Percentiles rank a stretch among this genome's conserved stretches.
Evolutionary conservation across 1,140 invertebrate species (phyloP).

Genomic region (Cherax destructor): DNA sequence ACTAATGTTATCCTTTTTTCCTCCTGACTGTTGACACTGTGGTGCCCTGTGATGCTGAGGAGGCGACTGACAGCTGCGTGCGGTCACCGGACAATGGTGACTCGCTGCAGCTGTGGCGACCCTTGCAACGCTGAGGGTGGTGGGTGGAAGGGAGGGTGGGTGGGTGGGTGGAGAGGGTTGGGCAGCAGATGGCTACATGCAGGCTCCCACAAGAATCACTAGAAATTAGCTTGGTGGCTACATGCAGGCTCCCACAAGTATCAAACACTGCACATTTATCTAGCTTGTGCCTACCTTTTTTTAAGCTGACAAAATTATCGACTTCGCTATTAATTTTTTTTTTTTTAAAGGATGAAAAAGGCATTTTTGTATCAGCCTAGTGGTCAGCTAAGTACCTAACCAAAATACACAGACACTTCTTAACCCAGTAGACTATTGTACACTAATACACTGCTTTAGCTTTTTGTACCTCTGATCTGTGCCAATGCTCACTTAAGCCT

Average conservation of each 20-base stretch:
- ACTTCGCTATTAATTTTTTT: too few species aligned
- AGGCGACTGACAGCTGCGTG: constrained; percentile 36
- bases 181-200: background rate
- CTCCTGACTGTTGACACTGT: constrained; percentile 38
- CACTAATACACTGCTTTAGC: too few species aligned
- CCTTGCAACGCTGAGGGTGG: constrained; percentile 25
- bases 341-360: too few species aligned
- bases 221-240: background rate
- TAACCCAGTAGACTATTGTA: too few species aligned
- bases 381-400: too few species aligned
- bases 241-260: background rate
- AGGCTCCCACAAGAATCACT: background rate
- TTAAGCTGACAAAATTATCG: too few species aligned
- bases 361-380: too few species aligned
- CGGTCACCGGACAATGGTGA: constrained; percentile 41
- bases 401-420: too few species aligned
- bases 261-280: too few species aligned
- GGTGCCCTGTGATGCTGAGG: constrained; percentile 36
- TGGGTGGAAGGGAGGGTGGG: background rate
- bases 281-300: too few species aligned
- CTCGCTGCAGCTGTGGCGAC: constrained; percentile 44
- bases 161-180: background rate
- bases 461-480: too few species aligned
- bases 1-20: constrained; percentile 1
- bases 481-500: too few species aligned